Percentiles rank a stretch among this genome's conserved stretches.
These are phyloP conservation scores for Bubo scandiacus DNA, from an alignment of 2,113 vertebrate genomes.

Conservation along the genomic window DNA sequence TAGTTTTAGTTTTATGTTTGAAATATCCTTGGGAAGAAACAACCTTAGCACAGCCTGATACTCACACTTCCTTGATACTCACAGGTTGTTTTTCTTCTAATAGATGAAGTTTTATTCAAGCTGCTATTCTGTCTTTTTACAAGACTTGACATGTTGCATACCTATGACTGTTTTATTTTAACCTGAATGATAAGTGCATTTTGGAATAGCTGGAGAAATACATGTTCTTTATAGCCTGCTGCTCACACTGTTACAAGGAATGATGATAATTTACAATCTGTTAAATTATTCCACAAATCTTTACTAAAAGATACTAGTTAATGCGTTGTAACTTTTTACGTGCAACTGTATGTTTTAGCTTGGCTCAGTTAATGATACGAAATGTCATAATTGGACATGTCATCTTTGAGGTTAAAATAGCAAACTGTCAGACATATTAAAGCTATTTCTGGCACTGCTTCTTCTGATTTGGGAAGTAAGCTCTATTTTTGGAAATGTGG, in stretches of 20 bases:
- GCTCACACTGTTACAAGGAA: not conserved
- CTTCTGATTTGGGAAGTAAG: slow-evolving; percentile 54
- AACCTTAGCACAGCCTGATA: not conserved
- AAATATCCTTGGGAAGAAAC: not conserved
- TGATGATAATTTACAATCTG: not conserved
- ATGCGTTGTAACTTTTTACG: not conserved
- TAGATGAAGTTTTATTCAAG: not conserved
- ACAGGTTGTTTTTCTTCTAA: not conserved
- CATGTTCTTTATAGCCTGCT: not conserved
- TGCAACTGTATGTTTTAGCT: not conserved
- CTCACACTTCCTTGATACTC: not conserved
- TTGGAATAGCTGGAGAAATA: not conserved
- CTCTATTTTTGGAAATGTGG: slow-evolving; percentile 12
- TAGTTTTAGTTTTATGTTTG: not conserved
- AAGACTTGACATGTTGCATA: not conserved
- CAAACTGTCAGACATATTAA: not conserved
- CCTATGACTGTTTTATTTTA: not conserved
- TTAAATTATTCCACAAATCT: not conserved
- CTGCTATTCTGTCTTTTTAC: not conserved
- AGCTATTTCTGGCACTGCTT: slow-evolving; percentile 12
- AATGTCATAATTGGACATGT: not conserved
- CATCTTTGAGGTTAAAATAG: slow-evolving; percentile 19
- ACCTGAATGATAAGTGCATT: not conserved
- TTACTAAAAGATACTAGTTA: not conserved
- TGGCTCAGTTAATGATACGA: not conserved